Percentiles rank a stretch among this genome's conserved stretches.
These are phyloP conservation scores for Gymnothorax reevesii DNA, from an alignment of 2,797 vertebrate species.

Conservation along the genomic window DNA sequence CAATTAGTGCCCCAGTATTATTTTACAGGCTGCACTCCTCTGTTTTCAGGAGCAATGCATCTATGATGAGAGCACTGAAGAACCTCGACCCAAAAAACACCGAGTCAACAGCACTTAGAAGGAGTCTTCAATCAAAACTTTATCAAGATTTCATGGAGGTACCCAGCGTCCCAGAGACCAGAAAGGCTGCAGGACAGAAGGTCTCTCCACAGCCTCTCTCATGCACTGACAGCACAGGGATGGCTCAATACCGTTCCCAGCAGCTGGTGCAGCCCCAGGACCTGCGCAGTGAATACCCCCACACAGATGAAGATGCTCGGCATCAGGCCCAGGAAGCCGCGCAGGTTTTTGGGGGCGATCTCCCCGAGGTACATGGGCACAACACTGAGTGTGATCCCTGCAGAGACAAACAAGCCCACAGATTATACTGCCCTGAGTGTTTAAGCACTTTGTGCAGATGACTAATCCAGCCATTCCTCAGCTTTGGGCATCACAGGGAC, in stretches of 20 bases:
- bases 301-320: constrained; percentile 88
- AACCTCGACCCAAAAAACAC: not conserved
- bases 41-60: too few relatives aligned
- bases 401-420: not conserved
- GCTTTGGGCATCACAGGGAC: too few relatives aligned
- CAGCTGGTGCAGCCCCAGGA: constrained; percentile 86
- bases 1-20: too few relatives aligned
- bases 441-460: not conserved
- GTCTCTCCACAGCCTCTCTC: not conserved
- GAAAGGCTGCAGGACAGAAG: not conserved
- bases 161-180: not conserved
- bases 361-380: constrained; percentile 92
- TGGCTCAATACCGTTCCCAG: constrained; percentile 76
- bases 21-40: too few relatives aligned
- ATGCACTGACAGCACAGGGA: not conserved
- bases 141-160: not conserved
- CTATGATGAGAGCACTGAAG: too few relatives aligned
- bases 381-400: constrained; percentile 85
- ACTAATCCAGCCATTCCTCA: not conserved
- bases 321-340: constrained; percentile 84
- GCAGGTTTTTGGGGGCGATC: constrained; percentile 84
- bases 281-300: constrained; percentile 83
- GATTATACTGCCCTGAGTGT: not conserved
- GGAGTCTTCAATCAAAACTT: not conserved
- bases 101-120: not conserved